Percentiles rank a stretch among this genome's conserved stretches.
Conservation (phyloP, 1,140 invertebrate species). For the Cherax quadricarinatus region DNA sequence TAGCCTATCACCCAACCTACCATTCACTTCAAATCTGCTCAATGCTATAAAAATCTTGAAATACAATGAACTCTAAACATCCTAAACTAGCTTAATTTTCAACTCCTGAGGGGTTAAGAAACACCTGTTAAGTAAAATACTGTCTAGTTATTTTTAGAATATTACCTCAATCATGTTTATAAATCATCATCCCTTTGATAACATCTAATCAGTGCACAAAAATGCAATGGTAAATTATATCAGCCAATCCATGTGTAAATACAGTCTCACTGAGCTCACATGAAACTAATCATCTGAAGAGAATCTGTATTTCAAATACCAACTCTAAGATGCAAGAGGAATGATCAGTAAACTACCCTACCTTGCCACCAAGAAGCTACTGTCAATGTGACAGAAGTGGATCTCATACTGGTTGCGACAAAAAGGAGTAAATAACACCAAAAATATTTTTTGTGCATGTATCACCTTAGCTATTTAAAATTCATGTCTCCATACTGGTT, state of each 20-base stretch:
- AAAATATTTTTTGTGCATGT: slow-evolving; percentile 25
- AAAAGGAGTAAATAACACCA: background rate
- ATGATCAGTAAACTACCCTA: slow-evolving; percentile 33
- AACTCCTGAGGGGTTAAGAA: background rate
- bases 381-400: background rate
- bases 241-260: background rate
- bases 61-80: background rate
- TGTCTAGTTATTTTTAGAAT: background rate
- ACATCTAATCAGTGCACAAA: background rate
- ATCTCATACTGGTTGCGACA: background rate
- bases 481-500: background rate
- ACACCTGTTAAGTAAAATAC: background rate
- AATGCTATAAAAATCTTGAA: background rate
- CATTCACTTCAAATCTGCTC: background rate
- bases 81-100: background rate
- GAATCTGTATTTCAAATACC: background rate
- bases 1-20: background rate
- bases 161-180: background rate
- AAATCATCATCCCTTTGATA: background rate
- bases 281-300: background rate
- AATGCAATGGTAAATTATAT: background rate
- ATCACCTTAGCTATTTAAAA: slow-evolving; percentile 19
- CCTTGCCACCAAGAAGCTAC: slow-evolving; percentile 5
- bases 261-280: background rate
- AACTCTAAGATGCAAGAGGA: background rate